phyloP scores from a whole-genome alignment of 1,140 invertebrate genomes.

The Caerostris extrusa region DNA sequence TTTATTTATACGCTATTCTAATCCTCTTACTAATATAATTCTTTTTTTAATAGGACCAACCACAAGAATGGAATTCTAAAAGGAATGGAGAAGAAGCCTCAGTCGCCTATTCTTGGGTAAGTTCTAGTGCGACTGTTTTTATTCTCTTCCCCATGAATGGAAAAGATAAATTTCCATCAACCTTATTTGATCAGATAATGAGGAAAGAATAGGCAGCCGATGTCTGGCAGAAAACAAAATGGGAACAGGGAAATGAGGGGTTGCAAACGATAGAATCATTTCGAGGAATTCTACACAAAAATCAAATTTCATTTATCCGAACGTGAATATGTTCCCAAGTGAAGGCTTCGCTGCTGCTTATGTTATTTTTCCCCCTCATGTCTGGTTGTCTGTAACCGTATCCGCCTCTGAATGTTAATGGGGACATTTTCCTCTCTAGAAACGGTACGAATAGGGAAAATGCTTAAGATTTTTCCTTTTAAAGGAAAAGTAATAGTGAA shows the following conservation, averaged over 20 bases:
- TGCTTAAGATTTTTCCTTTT: background rate
- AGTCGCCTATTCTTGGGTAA: constrained; percentile 73
- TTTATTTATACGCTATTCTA: background rate
- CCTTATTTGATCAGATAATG: constrained; percentile 50
- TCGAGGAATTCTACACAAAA: background rate
- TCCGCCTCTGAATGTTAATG: constrained; percentile 32
- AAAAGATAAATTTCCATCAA: constrained; percentile 2
- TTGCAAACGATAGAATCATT: constrained; percentile 52
- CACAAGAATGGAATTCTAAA: constrained; percentile 74
- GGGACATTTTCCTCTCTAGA: background rate
- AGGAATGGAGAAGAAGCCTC: constrained; percentile 69
- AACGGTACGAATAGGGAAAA: background rate
- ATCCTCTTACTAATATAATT: background rate
- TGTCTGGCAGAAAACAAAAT: background rate
- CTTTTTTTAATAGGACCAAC: constrained; percentile 44
- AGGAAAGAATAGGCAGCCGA: constrained; percentile 9
- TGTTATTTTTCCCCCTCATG: constrained; percentile 10
- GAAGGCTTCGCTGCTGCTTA: background rate
- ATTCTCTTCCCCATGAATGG: background rate
- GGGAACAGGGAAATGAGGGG: background rate
- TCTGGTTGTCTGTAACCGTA: background rate
- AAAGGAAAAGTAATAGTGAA: background rate
- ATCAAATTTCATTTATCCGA: constrained; percentile 67
- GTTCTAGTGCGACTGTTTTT: background rate
- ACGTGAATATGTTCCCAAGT: constrained; percentile 39